Base-by-base conservation (phyloP, 1,140 invertebrate species). In the Macrocentrus cingulum region DNA sequence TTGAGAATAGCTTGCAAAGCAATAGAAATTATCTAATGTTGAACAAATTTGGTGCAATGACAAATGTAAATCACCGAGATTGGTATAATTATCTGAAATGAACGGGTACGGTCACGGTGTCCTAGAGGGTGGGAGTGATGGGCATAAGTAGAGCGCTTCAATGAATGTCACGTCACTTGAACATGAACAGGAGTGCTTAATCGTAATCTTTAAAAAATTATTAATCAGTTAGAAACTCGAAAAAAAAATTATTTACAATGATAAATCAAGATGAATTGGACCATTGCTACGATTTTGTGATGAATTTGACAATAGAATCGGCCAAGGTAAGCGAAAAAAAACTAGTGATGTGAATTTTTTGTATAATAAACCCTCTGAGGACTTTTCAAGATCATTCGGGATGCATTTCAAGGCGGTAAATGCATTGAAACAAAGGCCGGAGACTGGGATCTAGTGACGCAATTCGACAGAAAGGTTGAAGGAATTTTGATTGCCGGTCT, bases 401-500 rank as follows among this genome's bases (percentile, higher is more conserved):
- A 78, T 6, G 71, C 69, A 1, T 69, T 75, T 20, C 37, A 72
- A 55, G 65, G 65, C 1, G 59, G 48, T 7, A 75, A 78, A 51
- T 67, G 61, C n/a, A 66, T 75, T 8, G 68, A 76, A 56, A 76
- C 71, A 1, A 76, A 76, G 67, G 63, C 66, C 36, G 85, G 83
- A 29, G 79, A 81, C 59, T 89, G 87, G 66, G 91, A 95, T 76
- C 75, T 94, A 8, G 91, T 95, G 1, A 94, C 91, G 1, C 85
- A 90, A 64, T 92, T 88, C 50, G 91, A 95, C 66, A 84, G 84
- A 66, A 84, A 86, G 66, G 87, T 93, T 1, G 91, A 94, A 71
- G 82, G 89, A 61, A 77, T 89, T 59, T 75, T 94, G 0, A 88
- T 91, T 44, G 64, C 78, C 1, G 81, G 82, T 62, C 80, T 95